Base-by-base conservation (phyloP, 2,888 invertebrate genomes). In the Drepana falcataria region DNA sequence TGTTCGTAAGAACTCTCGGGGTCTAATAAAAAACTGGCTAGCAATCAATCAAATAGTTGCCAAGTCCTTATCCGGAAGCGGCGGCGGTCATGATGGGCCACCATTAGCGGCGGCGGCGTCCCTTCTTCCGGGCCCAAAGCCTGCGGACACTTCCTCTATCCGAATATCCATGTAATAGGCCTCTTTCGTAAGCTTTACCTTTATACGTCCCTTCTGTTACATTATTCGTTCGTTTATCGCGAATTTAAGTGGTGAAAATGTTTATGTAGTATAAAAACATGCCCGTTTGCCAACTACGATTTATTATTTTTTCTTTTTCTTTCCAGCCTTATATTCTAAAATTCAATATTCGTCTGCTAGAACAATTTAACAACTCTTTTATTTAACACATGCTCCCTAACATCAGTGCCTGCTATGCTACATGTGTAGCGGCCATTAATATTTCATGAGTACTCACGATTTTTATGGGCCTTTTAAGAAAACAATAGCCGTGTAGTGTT, bases 21-120 rank as follows among this genome's bases (percentile, higher is more conserved):
- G 21, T 21, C 40, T 40, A 40, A 40, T 40, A 60, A 63, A 55
- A 55, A 60, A 63, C 59, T 53, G 60, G 58, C 48, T 59, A 59
- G 57, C 66, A 67, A 72, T 71, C 68, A 70, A 74, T 77, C 76
- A 75, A 72, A 72, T 74, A 73, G 74, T 75, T 68, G 63, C 68
- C 59, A 64, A 63, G 57, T 66, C 59, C 56, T 55, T 59, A 65
- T 60, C 64, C 67, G 76, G 75, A 78, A 71, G 72, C 37, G 60
- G 59, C 55, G 61, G 70, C 69, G 62, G 75, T 72, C 75, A 69
- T 73, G 71, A 73, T 68, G 66, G 68, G 58, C 69, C 67, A 68
- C 77, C 77, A 79, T 79, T 80, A 80, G 73, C 61, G 60, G 68
- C 65, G 62, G 62, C 62, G 61, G 70, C 64, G 68, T 57, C 59